These are phyloP conservation scores for Hemicentrotus pulcherrimus DNA, from an alignment of 35 echinoderm and acorn worm genomes.

Conservation along the genomic window DNA sequence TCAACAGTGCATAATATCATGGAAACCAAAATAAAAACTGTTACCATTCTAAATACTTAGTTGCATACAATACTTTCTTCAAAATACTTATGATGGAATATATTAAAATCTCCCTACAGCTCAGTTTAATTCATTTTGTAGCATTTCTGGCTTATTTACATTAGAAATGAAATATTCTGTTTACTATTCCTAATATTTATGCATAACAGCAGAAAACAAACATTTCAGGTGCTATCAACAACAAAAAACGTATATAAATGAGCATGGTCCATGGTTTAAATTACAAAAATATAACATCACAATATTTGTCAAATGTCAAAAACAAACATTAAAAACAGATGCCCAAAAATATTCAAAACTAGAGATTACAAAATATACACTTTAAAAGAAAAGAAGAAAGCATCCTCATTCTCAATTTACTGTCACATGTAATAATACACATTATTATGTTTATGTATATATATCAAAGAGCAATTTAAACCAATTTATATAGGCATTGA, in stretches of 20 bases:
- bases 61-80: background rate
- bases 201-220: background rate
- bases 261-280: background rate
- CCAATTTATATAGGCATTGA: background rate
- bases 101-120: background rate
- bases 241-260: background rate
- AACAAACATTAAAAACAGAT: background rate
- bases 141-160: background rate
- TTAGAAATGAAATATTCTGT: background rate
- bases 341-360: background rate
- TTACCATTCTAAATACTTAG: background rate
- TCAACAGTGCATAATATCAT: background rate
- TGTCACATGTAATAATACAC: background rate
- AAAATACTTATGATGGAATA: background rate
- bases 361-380: background rate
- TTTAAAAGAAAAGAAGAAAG: background rate
- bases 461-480: background rate
- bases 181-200: background rate
- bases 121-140: background rate
- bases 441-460: background rate
- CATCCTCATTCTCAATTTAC: background rate
- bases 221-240: background rate
- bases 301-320: background rate
- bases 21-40: background rate
- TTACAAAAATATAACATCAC: background rate